Percentiles rank a stretch among this genome's conserved stretches.
These are phyloP conservation scores for Holothuria glaberrima DNA, from an alignment of 35 echinoderm and acorn worm species.

Conservation along the genomic window DNA sequence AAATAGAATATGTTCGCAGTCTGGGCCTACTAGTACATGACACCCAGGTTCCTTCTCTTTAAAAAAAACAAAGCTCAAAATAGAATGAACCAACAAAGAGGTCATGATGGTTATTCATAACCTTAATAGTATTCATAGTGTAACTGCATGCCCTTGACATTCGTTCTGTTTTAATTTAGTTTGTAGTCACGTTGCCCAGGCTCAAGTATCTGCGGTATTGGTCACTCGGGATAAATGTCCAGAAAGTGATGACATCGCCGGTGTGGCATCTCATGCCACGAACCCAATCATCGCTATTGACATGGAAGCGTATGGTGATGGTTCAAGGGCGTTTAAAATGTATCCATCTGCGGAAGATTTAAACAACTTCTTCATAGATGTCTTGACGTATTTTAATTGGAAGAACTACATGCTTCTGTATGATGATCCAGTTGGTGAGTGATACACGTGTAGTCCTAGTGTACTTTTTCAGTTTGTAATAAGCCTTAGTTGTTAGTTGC, in stretches of 20 bases:
- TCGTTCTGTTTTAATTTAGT: constrained; percentile 16
- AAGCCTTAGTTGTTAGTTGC: no score
- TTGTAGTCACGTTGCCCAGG: constrained; percentile 65
- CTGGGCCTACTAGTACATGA: no score
- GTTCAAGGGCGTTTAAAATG: constrained; percentile 85
- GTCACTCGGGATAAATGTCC: constrained; percentile 71
- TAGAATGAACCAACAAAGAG: no score
- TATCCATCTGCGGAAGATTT: constrained; percentile 84
- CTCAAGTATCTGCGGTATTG: constrained; percentile 72
- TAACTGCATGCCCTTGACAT: no score
- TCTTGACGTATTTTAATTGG: constrained; percentile 82
- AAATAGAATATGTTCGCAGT: no score
- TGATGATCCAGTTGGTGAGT: constrained; percentile 81
- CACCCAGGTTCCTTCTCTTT: no score
- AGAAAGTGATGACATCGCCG: constrained; percentile 75
- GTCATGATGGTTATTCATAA: no score
- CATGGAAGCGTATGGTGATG: constrained; percentile 54
- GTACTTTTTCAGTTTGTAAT: no score
- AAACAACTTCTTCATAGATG: constrained; percentile 74
- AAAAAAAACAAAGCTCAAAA: no score
- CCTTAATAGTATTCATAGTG: no score
- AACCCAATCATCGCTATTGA: constrained; percentile 83
- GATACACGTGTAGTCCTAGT: no score
- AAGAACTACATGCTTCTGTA: constrained; percentile 80
- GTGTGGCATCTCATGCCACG: constrained; percentile 76